A percentile compares a stretch with the other conserved stretches of the same genome.
phyloP scores from a whole-genome alignment of 2,113 vertebrate species.

The Nyctereutes procyonoides region DNA sequence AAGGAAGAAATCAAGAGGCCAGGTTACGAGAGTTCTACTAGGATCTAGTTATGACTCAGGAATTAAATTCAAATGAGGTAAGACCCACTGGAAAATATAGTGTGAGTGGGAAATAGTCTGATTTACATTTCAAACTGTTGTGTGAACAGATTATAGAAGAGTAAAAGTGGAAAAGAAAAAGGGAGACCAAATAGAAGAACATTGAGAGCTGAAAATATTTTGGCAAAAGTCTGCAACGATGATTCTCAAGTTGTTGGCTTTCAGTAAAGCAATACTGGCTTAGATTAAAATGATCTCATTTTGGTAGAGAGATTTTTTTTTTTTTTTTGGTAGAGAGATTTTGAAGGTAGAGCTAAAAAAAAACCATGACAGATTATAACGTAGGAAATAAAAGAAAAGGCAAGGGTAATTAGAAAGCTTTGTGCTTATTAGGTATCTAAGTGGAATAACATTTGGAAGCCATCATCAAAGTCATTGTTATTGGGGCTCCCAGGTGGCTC shows the following conservation, averaged over 20 bases:
- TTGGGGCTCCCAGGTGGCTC: too few relatives aligned
- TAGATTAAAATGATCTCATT: background rate
- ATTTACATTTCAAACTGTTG: background rate
- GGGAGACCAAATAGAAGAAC: background rate
- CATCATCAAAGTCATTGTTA: background rate
- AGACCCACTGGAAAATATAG: background rate
- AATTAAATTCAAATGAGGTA: slow-evolving; percentile 13
- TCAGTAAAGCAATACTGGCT: background rate
- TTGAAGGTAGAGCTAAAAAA: background rate
- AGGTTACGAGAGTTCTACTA: background rate
- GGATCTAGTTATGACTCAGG: background rate
- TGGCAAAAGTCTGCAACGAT: background rate
- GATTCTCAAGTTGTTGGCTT: background rate
- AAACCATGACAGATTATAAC: background rate
- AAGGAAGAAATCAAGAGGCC: background rate
- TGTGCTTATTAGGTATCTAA: background rate
- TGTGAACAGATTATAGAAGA: background rate
- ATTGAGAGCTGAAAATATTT: background rate
- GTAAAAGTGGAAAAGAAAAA: background rate
- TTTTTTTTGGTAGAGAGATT: background rate
- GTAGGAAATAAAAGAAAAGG: background rate
- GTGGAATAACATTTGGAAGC: background rate
- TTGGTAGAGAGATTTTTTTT: background rate
- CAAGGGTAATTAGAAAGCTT: background rate
- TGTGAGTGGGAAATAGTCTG: background rate